A percentile compares a stretch with the other conserved stretches of the same genome.
Evolutionary conservation across 2,797 vertebrate genomes (phyloP).

Genomic region (Loriculus beryllinus): DNA sequence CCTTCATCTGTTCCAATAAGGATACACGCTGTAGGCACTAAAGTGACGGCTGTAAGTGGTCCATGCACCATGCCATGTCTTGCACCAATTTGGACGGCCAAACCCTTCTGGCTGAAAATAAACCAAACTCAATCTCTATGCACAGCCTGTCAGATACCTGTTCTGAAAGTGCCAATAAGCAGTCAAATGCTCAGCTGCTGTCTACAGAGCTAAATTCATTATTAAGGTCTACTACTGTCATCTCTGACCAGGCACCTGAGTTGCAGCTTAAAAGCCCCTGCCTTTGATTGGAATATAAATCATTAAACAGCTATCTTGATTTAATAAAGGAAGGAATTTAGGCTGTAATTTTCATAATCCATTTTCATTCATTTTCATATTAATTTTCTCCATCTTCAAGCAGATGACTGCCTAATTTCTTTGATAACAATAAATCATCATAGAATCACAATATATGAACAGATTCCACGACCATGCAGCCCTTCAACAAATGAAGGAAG

Average conservation of each 20-base stretch:
- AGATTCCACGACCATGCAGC: background rate
- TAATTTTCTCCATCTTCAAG: background rate
- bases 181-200: background rate
- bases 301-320: background rate
- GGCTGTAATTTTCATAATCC: background rate
- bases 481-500: conserved; percentile 48
- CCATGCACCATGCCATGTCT: background rate
- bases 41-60: background rate
- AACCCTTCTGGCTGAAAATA: background rate
- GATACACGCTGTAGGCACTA: background rate
- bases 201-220: background rate
- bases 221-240: background rate
- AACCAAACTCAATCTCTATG: background rate
- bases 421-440: background rate
- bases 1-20: background rate
- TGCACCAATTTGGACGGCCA: background rate
- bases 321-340: background rate
- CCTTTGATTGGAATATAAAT: background rate
- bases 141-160: background rate
- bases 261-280: background rate
- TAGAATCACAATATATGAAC: background rate
- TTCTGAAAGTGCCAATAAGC: background rate
- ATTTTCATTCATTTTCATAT: background rate
- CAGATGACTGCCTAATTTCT: background rate
- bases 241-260: background rate